phyloP scores from a whole-genome alignment of 2,113 vertebrate genomes.

The Centropus unirufus region DNA sequence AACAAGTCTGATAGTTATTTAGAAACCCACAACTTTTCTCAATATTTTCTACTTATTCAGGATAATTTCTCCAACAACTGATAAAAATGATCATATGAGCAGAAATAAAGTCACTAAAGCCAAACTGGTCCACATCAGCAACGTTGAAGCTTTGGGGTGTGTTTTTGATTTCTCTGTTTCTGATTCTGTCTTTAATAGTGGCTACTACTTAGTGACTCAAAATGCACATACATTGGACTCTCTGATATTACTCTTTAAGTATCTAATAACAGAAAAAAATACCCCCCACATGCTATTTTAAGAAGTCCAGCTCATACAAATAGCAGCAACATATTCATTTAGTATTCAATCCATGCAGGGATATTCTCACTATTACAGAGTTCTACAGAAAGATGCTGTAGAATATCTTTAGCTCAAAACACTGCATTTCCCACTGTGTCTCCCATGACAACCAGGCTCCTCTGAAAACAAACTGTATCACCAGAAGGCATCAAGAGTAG shows the following conservation, averaged over 20 bases:
- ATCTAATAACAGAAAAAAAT: neutral
- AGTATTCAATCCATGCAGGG: neutral
- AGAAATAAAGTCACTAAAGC: neutral
- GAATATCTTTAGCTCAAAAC: conserved; percentile 22
- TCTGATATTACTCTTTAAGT: neutral
- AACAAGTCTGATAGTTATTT: neutral
- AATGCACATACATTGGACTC: neutral
- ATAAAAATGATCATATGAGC: neutral
- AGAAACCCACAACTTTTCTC: neutral
- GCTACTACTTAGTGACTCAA: neutral
- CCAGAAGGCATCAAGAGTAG: neutral
- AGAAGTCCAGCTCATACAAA: neutral
- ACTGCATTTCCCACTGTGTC: conserved; percentile 39
- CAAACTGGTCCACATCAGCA: neutral
- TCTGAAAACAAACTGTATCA: conserved; percentile 33
- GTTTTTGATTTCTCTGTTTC: neutral
- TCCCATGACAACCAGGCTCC: conserved; percentile 38
- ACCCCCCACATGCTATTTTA: rapidly evolving
- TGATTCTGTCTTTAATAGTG: neutral
- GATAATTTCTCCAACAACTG: neutral
- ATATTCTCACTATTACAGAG: neutral
- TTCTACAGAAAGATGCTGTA: conserved; percentile 13
- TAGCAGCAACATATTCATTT: neutral
- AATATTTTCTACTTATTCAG: neutral
- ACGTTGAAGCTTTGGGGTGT: neutral